A percentile compares a stretch with the other conserved stretches of the same genome.
These are phyloP conservation scores for Sebastiscus albofasciatus DNA, from an alignment of 2,797 vertebrate genomes.

Conservation along the genomic window DNA sequence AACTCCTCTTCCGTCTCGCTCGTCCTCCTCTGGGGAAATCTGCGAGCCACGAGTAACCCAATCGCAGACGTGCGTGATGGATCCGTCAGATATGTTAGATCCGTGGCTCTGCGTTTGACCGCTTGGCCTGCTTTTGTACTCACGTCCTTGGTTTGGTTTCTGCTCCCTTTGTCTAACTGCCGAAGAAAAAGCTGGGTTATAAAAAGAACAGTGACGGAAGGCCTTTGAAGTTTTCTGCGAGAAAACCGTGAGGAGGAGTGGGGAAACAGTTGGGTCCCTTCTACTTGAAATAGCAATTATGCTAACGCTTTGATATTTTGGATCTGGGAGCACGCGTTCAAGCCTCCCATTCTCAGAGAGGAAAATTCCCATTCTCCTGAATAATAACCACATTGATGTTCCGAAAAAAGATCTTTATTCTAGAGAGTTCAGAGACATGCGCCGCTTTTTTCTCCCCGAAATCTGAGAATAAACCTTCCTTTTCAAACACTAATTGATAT, in stretches of 20 bases:
- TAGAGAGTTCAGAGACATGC: slow-evolving; percentile 37
- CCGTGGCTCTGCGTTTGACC: slow-evolving; percentile 50
- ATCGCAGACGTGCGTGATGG: slow-evolving; percentile 32
- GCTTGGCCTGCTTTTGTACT: slow-evolving; percentile 65
- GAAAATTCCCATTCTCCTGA: slow-evolving; percentile 44
- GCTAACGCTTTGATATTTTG: slow-evolving; percentile 78
- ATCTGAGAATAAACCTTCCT: slow-evolving; percentile 39
- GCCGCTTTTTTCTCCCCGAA: slow-evolving; percentile 8
- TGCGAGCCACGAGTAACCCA: slow-evolving; percentile 28
- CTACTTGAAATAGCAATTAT: slow-evolving; percentile 84
- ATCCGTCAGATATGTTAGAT: slow-evolving; percentile 53
- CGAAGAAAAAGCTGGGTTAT: slow-evolving; percentile 65
- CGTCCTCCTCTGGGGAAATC: slow-evolving; percentile 30
- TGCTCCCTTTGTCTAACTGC: slow-evolving; percentile 68
- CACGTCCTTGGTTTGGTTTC: slow-evolving; percentile 50
- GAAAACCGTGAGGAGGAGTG: slow-evolving; percentile 61
- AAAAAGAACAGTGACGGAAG: slow-evolving; percentile 66
- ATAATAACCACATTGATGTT: slow-evolving; percentile 63
- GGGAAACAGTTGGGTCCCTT: slow-evolving; percentile 74
- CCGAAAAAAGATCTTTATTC: slow-evolving; percentile 55
- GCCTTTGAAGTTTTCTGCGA: slow-evolving; percentile 74
- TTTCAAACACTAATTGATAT: slow-evolving; percentile 63
- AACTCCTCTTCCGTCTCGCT: slow-evolving; percentile 20
- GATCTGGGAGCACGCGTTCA: slow-evolving; percentile 59
- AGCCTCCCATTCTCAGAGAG: slow-evolving; percentile 64